Evolutionary conservation across 2,797 vertebrate species (phyloP).

Genomic region (Bovichtus variegatus): DNA sequence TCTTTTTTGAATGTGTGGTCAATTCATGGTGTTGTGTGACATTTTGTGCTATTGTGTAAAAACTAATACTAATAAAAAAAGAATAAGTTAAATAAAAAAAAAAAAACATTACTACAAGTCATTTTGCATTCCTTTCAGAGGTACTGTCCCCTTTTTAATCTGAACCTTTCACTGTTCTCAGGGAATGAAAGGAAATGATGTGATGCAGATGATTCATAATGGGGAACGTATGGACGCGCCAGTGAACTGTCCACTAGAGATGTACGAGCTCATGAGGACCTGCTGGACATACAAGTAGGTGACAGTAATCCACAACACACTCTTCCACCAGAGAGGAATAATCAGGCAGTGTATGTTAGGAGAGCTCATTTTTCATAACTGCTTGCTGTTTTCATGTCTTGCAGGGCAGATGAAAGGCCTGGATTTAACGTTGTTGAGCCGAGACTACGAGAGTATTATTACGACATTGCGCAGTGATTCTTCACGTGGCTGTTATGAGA

Average conservation of each 20-base stretch:
- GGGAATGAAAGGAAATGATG: conserved; percentile 97
- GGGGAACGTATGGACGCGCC: conserved; percentile 91
- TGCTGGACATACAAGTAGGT: conserved; percentile 97
- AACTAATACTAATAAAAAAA: too few relatives aligned
- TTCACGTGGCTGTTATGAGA: conserved; percentile 5
- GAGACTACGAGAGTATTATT: conserved; percentile 93
- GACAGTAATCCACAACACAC: too few relatives aligned
- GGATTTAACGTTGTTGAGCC: conserved; percentile 89
- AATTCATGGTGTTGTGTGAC: background rate
- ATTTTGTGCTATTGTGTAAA: background rate
- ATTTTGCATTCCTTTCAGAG: background rate
- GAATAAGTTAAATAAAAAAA: too few relatives aligned
- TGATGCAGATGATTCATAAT: conserved; percentile 93
- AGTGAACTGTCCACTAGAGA: conserved; percentile 88
- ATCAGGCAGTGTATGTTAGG: background rate
- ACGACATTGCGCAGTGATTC: conserved; percentile 85
- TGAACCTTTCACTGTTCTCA: conserved; percentile 55
- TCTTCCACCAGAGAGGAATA: background rate
- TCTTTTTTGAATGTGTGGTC: background rate
- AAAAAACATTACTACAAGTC: too few relatives aligned
- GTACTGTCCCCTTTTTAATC: background rate
- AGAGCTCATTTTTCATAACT: background rate
- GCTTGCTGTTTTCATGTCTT: conserved; percentile 37
- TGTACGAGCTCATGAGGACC: conserved; percentile 92
- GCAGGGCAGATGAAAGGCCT: conserved; percentile 90